A percentile compares a stretch with the other conserved stretches of the same genome.
phyloP scores from a whole-genome alignment of 2,888 invertebrate species.

The Heteromyza rotundicornis region DNA sequence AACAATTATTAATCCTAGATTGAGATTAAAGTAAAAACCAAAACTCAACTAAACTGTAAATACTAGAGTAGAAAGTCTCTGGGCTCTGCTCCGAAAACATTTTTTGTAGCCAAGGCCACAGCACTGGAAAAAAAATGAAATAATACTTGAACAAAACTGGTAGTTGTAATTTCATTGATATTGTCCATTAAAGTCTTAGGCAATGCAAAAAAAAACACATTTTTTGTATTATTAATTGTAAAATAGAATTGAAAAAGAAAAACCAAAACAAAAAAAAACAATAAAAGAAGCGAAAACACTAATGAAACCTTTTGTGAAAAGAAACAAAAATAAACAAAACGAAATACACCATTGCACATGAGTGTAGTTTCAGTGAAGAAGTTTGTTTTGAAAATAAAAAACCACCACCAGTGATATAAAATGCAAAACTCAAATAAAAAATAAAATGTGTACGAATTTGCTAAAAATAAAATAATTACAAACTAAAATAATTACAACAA shows the following conservation, averaged over 20 bases:
- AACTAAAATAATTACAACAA: too few relatives aligned
- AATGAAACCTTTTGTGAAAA: neutral
- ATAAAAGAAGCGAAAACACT: neutral
- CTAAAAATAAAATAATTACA: neutral
- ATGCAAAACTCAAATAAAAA: constrained; percentile 38
- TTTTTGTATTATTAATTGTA: constrained; percentile 2
- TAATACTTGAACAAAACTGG: too few relatives aligned
- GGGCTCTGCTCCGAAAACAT: too few relatives aligned
- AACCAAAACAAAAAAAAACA: neutral
- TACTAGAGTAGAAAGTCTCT: too few relatives aligned
- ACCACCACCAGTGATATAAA: constrained; percentile 54
- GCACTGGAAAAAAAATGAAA: too few relatives aligned
- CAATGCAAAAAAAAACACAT: neutral
- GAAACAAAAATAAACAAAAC: neutral
- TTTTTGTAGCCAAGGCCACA: too few relatives aligned
- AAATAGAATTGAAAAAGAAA: neutral
- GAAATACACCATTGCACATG: too few relatives aligned
- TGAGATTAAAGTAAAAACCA: too few relatives aligned
- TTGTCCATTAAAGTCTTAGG: neutral
- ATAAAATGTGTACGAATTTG: neutral
- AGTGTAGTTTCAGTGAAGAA: too few relatives aligned
- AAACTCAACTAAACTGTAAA: too few relatives aligned
- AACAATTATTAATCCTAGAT: too few relatives aligned
- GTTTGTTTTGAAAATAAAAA: constrained; percentile 32
- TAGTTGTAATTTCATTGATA: neutral